Evolutionary conservation across 2,888 invertebrate species (phyloP).

Genomic region (Nasonovia ribisnigri): DNA sequence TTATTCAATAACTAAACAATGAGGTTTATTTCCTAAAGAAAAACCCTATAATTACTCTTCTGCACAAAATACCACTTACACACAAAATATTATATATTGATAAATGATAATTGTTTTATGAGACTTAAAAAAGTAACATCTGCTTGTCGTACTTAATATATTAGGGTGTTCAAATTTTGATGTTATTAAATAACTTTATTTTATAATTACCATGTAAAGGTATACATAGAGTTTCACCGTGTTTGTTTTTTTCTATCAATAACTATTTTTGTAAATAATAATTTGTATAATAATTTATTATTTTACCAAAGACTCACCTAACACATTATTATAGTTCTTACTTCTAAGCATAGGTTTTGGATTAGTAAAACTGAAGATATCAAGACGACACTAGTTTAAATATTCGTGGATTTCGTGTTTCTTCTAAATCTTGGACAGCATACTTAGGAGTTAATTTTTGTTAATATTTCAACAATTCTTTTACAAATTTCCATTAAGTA

Average conservation of each 20-base stretch:
- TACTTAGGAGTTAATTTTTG: not conserved
- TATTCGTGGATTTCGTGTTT: not conserved
- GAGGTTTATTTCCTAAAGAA: not conserved
- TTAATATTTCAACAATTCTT: not conserved
- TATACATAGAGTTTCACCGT: not conserved
- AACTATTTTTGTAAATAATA: not conserved
- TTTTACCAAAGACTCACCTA: too few species aligned
- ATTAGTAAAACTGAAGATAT: not conserved
- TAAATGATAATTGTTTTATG: not conserved
- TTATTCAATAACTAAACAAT: conserved; percentile 22
- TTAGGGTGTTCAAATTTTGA: not conserved
- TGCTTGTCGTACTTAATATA: not conserved
- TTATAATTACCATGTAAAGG: not conserved
- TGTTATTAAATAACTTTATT: not conserved
- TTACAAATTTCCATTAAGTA: not conserved
- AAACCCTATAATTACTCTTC: not conserved
- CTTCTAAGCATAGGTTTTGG: not conserved
- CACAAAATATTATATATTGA: not conserved
- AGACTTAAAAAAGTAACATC: not conserved
- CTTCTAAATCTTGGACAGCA: not conserved
- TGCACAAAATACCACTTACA: not conserved
- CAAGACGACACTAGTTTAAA: not conserved
- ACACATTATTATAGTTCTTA: not conserved
- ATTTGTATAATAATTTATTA: not conserved
- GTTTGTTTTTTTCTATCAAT: not conserved